phyloP scores from a whole-genome alignment of 2,797 vertebrate genomes.

The Parotocinclus haroldoi region DNA sequence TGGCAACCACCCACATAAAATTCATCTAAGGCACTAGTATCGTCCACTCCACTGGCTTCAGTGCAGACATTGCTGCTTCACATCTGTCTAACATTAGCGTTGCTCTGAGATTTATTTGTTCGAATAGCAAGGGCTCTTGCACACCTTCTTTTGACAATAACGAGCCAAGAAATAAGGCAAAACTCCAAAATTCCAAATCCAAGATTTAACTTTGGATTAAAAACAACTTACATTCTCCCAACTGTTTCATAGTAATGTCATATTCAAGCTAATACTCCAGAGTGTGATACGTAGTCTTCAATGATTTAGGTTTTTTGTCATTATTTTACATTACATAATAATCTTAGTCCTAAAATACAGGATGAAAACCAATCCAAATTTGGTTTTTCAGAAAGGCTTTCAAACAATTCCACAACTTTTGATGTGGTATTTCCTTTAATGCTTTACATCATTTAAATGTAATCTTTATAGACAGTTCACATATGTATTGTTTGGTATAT shows the following conservation, averaged over 20 bases:
- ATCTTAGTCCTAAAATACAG: not conserved
- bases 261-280: not conserved
- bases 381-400: constrained; percentile 1
- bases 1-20: constrained; percentile 55
- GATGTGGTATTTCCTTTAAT: not conserved
- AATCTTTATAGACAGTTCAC: constrained; percentile 4
- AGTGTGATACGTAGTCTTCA: not conserved
- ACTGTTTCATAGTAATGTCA: not conserved
- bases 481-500: constrained; percentile 19
- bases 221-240: not conserved
- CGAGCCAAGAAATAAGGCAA: constrained; percentile 11
- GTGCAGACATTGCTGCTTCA: constrained; percentile 47
- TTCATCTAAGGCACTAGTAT: constrained; percentile 49
- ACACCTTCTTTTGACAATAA: constrained; percentile 33
- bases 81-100: constrained; percentile 60
- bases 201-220: constrained; percentile 13
- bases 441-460: constrained; percentile 14
- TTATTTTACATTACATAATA: not conserved
- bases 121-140: constrained; percentile 41
- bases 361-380: not conserved
- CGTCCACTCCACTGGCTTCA: constrained; percentile 39
- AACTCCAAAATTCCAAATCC: not conserved
- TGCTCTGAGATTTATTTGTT: constrained; percentile 57
- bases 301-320: too few relatives aligned
- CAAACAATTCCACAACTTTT: not conserved